Base-by-base conservation (phyloP, 2,888 invertebrate species). In the Hesperia comma region DNA sequence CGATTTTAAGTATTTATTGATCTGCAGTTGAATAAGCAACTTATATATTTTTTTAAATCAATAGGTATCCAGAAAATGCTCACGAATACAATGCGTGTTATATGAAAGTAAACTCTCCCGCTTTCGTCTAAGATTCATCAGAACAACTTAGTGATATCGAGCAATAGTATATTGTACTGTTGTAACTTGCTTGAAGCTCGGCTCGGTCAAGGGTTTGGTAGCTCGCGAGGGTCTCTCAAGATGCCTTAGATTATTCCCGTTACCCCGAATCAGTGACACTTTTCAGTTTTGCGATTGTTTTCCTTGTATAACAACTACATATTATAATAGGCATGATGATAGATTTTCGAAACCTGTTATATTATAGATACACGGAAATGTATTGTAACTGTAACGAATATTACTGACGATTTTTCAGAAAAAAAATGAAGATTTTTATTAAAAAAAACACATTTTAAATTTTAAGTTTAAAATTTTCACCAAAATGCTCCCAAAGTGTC, bases 241-340 rank as follows among this genome's bases (percentile, higher is more conserved):
- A 58, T 41, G 26, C 43, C 57, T 58, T 26, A 58, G 57, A 58
- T 58, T 58, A 58, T 58, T 26, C 43, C 41, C 43, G 57, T 58
- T 58, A 58, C 43, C n/a, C 43, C 26, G 57, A 26, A 43, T 58
- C 57, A 43, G 5, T 58, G 57, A 5, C 57, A 32, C 43, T 41
- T 53, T 53, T 17, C 40, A 40, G 26, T 26, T 26, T 26, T 5
- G 15, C 17, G 41, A 41, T 3, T 15, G n/a, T n/a, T 43, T 43
- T 41, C 41, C 10, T 43, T 15, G 15, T 43, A 43, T 5, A 26
- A 26, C 26, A 26, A 26, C 26, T 4, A 26, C 26, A 26, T n/a
- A n/a, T n/a, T n/a, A n/a, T n/a, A n/a, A n/a, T n/a, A n/a, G n/a
- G n/a, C n/a, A n/a, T n/a, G n/a, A n/a, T n/a, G n/a, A n/a, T n/a